Percentiles rank a stretch among this genome's conserved stretches.
phyloP scores from a whole-genome alignment of 2,888 invertebrate genomes.

The Drosophila maculinotata region DNA sequence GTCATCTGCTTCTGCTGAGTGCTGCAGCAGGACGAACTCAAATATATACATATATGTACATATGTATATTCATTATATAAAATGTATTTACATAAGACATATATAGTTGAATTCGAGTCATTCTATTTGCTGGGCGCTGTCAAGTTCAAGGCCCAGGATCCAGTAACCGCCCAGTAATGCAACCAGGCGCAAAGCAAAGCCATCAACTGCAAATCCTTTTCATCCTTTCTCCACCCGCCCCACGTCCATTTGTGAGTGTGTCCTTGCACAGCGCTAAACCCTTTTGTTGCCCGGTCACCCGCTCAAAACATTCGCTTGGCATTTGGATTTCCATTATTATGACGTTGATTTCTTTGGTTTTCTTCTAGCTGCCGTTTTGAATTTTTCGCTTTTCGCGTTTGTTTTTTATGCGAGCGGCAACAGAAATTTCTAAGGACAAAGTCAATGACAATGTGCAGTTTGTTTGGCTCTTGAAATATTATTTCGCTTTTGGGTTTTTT shows the following conservation, averaged over 20 bases:
- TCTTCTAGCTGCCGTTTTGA: constrained; percentile 11
- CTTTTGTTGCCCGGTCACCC: constrained; percentile 1
- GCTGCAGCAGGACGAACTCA: constrained; percentile 7
- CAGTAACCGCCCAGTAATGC: constrained; percentile 15
- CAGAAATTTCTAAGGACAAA: constrained; percentile 55
- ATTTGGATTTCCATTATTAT: constrained; percentile 43
- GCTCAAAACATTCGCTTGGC: constrained; percentile 33
- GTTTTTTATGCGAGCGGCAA: constrained; percentile 11
- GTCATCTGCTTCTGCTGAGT: constrained; percentile 33
- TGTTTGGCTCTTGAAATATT: constrained; percentile 32
- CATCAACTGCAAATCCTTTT: constrained; percentile 41
- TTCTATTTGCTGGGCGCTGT: constrained; percentile 27
- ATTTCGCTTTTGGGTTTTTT: constrained; percentile 24
- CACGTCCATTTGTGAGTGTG: constrained; percentile 13
- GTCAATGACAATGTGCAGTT: constrained; percentile 56
- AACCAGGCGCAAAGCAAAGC: constrained; percentile 19
- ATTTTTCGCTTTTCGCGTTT: constrained; percentile 7
- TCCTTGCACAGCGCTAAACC: constrained; percentile 35
- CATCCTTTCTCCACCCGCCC: background rate
- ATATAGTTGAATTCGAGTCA: constrained; percentile 18
- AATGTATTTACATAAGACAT: no score
- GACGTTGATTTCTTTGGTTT: no score
- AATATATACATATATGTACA: background rate
- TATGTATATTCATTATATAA: no score
- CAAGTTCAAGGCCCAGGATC: constrained; percentile 63